Conservation (phyloP, 2,888 invertebrate species). For the Cyrtodaria siliqua region DNA sequence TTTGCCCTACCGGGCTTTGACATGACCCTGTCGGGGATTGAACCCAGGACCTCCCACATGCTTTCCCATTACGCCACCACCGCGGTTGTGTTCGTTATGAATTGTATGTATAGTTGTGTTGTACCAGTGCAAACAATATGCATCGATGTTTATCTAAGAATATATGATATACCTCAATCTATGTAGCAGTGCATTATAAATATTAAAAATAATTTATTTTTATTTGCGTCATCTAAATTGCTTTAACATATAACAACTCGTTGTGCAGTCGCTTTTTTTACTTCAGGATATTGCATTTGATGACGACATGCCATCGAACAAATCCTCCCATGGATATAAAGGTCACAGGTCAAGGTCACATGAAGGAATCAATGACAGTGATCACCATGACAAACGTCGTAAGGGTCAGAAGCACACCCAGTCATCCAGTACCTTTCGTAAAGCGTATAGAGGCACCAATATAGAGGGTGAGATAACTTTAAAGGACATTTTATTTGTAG, state of each 20-base stretch:
- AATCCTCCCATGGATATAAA: slow-evolving; percentile 6
- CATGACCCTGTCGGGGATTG: no score
- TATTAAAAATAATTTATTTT: not conserved
- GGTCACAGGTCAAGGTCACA: slow-evolving; percentile 5
- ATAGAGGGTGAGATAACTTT: slow-evolving; percentile 34
- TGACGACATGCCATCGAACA: slow-evolving; percentile 5
- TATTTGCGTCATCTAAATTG: not conserved
- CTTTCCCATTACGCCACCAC: no score
- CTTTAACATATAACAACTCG: no score
- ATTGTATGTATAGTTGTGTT: no score
- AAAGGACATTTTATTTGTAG: no score
- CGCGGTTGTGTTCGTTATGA: no score
- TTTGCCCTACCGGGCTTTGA: no score
- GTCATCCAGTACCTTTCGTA: slow-evolving; percentile 29
- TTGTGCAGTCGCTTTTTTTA: not conserved
- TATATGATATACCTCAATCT: no score
- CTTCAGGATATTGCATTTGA: not conserved
- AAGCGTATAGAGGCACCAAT: slow-evolving; percentile 40
- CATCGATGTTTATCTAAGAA: no score
- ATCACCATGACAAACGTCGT: slow-evolving; percentile 18
- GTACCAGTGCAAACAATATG: no score
- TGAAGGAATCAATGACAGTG: not conserved
- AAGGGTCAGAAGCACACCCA: slow-evolving; percentile 20
- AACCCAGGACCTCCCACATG: no score
- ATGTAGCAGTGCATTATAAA: not conserved